Conservation (phyloP, 2,888 invertebrate species). For the Diplolepis rosae region DNA sequence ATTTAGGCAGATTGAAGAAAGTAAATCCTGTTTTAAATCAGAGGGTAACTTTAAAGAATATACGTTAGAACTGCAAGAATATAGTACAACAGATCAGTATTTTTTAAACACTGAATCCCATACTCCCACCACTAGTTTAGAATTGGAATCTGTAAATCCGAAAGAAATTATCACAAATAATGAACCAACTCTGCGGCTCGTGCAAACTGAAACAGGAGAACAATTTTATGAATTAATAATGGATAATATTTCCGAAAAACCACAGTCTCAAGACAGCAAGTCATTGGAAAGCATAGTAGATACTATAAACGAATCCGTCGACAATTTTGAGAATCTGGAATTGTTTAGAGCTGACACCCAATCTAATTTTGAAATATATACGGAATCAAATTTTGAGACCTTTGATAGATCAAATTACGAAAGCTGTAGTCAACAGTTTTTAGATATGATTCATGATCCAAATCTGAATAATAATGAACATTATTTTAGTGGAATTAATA, state of each 20-base stretch:
- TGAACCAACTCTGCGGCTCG: constrained; percentile 58
- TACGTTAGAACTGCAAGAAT: constrained; percentile 5
- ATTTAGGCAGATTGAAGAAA: not conserved
- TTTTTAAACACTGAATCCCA: constrained; percentile 20
- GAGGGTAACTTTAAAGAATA: constrained; percentile 1
- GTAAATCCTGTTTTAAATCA: not conserved
- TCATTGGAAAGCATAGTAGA: constrained; percentile 36
- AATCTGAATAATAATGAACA: constrained; percentile 46
- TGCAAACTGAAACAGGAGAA: constrained; percentile 62
- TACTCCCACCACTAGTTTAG: not conserved
- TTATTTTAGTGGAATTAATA: constrained; percentile 45
- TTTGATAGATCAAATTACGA: constrained; percentile 53
- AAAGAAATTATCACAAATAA: constrained; percentile 35
- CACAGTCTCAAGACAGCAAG: not conserved
- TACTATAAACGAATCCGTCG: constrained; percentile 36
- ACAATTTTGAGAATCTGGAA: constrained; percentile 45
- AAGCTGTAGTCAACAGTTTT: constrained; percentile 51
- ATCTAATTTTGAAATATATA: constrained; percentile 52
- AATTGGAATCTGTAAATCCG: constrained; percentile 38
- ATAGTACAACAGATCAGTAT: constrained; percentile 15
- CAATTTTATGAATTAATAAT: constrained; percentile 66
- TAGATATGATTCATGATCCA: constrained; percentile 59
- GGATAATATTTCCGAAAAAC: constrained; percentile 58
- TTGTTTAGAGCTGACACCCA: constrained; percentile 47
- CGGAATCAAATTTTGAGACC: constrained; percentile 52